Conservation (phyloP, 2,113 vertebrate genomes). For the Muscicapa adusta region DNA sequence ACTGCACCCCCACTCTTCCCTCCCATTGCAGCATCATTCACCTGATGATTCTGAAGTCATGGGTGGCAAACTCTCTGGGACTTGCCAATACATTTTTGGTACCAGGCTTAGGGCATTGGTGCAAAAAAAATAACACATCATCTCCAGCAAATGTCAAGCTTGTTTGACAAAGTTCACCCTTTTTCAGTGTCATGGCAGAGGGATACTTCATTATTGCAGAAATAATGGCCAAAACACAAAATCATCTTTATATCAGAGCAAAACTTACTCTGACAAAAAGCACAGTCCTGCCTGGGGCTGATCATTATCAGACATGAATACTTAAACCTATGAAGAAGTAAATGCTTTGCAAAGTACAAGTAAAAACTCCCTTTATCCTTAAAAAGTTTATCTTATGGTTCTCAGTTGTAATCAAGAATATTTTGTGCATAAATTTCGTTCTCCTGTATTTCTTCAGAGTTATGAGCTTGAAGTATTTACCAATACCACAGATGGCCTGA, state of each 20-base stretch:
- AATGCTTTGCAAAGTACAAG: not conserved
- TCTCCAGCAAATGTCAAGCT: not conserved
- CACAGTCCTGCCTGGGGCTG: not conserved
- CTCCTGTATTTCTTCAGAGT: not conserved
- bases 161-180: fast-evolving
- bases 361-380: not conserved
- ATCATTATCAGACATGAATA: not conserved
- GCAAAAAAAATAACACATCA: not conserved
- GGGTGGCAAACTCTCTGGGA: not conserved
- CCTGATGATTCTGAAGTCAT: not conserved
- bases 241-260: not conserved
- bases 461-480: not conserved
- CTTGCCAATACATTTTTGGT: not conserved
- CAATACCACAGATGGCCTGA: not conserved
- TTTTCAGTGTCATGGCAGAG: not conserved
- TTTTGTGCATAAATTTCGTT: not conserved
- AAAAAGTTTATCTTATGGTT: not conserved
- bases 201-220: not conserved
- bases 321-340: not conserved
- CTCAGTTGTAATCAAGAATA: not conserved
- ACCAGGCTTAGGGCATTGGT: not conserved
- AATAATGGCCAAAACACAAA: not conserved
- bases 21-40: not conserved
- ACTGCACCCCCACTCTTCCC: not conserved
- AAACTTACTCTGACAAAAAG: not conserved